These are phyloP conservation scores for Numenius arquata DNA, from an alignment of 2,113 vertebrate genomes.

Conservation along the genomic window DNA sequence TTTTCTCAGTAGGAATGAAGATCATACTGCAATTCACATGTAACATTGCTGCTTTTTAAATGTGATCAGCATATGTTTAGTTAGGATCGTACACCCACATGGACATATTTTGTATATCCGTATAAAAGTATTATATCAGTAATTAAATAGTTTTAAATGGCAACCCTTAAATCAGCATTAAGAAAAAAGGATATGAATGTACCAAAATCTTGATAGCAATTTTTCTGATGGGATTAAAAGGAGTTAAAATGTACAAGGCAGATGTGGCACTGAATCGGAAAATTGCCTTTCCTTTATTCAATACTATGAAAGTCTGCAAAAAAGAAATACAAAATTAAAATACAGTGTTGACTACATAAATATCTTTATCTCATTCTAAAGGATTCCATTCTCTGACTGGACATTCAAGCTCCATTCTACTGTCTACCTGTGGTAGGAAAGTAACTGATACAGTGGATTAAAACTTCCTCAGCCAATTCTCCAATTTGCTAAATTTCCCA, in stretches of 20 bases:
- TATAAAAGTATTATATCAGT: background rate
- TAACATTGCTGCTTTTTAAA: background rate
- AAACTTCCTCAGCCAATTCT: background rate
- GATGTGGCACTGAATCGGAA: slow-evolving; percentile 94
- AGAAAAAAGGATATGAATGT: slow-evolving; percentile 97
- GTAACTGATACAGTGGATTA: background rate
- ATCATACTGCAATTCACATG: background rate
- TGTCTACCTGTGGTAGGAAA: background rate
- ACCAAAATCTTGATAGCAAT: slow-evolving; percentile 96
- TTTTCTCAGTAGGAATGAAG: background rate
- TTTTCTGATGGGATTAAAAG: slow-evolving; percentile 94
- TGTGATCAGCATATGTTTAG: background rate
- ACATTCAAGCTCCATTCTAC: background rate
- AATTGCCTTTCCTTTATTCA: slow-evolving; percentile 94
- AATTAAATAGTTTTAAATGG: background rate
- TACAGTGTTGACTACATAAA: background rate
- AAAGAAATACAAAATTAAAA: slow-evolving; percentile 58
- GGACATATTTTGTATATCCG: background rate
- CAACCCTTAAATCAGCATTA: background rate
- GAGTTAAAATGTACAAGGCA: slow-evolving; percentile 96
- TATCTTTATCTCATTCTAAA: background rate
- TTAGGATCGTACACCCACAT: background rate
- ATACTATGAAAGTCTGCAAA: slow-evolving; percentile 95
- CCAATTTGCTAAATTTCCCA: background rate
- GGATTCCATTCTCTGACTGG: background rate